Base-by-base conservation (phyloP, 2,113 vertebrate species). In the Toxostoma redivivum region DNA sequence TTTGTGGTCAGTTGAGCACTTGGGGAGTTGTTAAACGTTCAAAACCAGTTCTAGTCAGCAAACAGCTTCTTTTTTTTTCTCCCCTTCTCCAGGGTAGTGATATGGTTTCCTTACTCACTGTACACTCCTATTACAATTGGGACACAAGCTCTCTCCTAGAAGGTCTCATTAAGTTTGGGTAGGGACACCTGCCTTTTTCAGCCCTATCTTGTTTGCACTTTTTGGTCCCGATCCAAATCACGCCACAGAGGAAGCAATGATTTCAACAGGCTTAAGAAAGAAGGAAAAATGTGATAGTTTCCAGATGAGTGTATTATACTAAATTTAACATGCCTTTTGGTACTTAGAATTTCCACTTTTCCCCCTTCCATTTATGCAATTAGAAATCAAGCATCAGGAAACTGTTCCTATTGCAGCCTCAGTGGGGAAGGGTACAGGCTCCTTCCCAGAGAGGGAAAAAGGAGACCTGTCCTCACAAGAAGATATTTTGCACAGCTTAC, bases 271-370 rank as follows among this genome's bases (percentile, higher is more conserved):
- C 97, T 97, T 78, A 64, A 86, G 96, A 88, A 92, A 95, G 90
- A 76, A 95, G 91, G 88, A 97, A 96, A 95, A 95, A 87, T 57
- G 94, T 95, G 97, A 98, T 98, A 20, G 92, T 95, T 98, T 98
- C 98, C 98, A 98, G 97, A 98, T 98, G 98, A 98, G 95, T 89
- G 79, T 89, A 94, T 96, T 97, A 90, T 53, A 97, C 97, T 95
- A 93, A 97, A 97, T 93, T 96, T 94, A 95, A 97, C 97, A 95
- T 98, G 97, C 97, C 95, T 97, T 96, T 95, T 67, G 80, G 97
- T 96, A 84, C 96, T 97, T 97, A 95, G 95, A 97, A 93, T 97
- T 98, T 97, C 96, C 94, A 97, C 93, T 97, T 97, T 97, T 73
- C 83, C 90, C 80, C 64, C 88, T 89, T 86, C 94, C 97, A 94